Evolutionary conservation across 2,113 vertebrate genomes (phyloP), one percentile per base, ranked within the genome.

Genomic region (Budorcas taxicolor): DNA sequence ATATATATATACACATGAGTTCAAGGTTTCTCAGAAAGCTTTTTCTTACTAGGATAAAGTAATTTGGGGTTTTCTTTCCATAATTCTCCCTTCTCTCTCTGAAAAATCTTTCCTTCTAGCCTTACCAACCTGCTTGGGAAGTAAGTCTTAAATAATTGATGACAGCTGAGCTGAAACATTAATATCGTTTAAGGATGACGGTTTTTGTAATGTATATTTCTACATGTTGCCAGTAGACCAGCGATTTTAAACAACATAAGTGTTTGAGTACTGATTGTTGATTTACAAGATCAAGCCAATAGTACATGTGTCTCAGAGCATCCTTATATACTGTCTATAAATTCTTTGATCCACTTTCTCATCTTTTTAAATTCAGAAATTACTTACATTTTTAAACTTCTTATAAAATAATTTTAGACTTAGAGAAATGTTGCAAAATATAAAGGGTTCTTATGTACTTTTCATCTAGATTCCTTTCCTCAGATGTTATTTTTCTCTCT

Each of bases 141-240:
- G 33, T 95, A 33, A 76, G 14, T 76, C 53, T 96, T 97, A 92
- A 97, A 97, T 98, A 97, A 98, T 98, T 97, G 95, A 98, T 97
- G 93, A 87, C 4, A 53, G 13, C 83, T 92, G 84, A 87, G 84
- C 87, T 88, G 53, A 95, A 95, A 92, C 95, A 92, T 95, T 97
- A 96, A 83, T 97, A 93, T 80, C 78, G 0, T 98, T 98, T 97
- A 98, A 87, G 80, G 93, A 96, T 90, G 96, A 97, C 94, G 78
- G 62, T 45, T 96, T 97, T 84, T 85, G 45, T 97, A 47, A 97
- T 98, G 81, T 97, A 74, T 27, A 95, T 95, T 96, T 86, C 90
- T 97, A 5, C 45, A n/a, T 97, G 78, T 95, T 95, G 85, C 95
- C 90, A 84, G 57, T 90, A 88, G 86, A 90, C 95, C 85, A 97